Evolutionary conservation across 2,113 vertebrate species (phyloP), one percentile per base, ranked within the genome.

Genomic region (Xerus inauris): DNA sequence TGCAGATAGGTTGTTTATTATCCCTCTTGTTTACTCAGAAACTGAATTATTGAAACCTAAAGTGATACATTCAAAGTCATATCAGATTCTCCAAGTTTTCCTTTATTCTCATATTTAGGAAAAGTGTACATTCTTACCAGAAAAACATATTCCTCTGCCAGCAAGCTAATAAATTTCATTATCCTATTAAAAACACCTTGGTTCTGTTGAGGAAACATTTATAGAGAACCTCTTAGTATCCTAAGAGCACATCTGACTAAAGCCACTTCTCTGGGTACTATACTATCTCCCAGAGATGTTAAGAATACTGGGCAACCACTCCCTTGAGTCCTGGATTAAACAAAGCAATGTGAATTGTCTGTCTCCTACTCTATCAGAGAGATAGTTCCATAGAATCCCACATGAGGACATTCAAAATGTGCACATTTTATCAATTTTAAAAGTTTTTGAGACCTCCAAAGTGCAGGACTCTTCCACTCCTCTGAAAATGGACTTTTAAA

Each of bases 101-200:
- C 35, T 93, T 80, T 84, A 76, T 89, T 86, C 24, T 77, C 20
- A 67, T 93, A 75, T 49, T 93, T 86, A 93, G 73, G 22, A 89
- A 92, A 77, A 81, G 8, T 32, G 0, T 14, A 49, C 28, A 17
- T n/a, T 84, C 38, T 24, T 35, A 64, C 64, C 6, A 71, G 5
- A 42, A 49, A 95, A 86, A 65, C 12, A 19, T 3, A 2, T 40
- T 81, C 32, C 81, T 65, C 0, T 65, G 49, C 38, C 49, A 59
- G 8, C 38, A 93, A 30, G 13, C 13, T 81, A 51, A 4, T 69
- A 57, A 90, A 87, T 92, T 28, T 75, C 54, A 75, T 22, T 35
- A 69, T 59, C 76, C 76, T n/a, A 42, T 84, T 84, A 83, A 94
- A 83, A 64, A 49, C 49, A 62, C 8, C 40, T 71, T 77, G 28